Evolutionary conservation across 2,888 invertebrate species (phyloP).

Genomic region (Hypolimnas misippus): DNA sequence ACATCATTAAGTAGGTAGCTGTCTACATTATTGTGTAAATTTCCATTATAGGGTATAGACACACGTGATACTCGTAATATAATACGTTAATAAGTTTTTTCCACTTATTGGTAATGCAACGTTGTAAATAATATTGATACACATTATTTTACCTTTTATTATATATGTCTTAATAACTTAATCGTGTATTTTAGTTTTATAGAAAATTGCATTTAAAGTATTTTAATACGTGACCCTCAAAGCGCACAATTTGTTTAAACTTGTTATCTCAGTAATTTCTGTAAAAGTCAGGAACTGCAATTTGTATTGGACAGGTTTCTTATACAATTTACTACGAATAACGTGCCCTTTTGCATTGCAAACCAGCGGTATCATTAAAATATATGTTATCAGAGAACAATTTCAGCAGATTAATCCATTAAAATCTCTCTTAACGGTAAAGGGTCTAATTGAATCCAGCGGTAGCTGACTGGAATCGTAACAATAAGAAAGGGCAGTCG

Average conservation of each 20-base stretch:
- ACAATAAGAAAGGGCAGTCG: conserved; percentile 71
- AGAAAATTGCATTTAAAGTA: background rate
- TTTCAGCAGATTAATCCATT: conserved; percentile 53
- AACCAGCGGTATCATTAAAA: background rate
- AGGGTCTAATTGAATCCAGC: conserved; percentile 72
- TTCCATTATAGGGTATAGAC: background rate
- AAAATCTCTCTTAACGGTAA: conserved; percentile 65
- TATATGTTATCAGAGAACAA: conserved; percentile 1
- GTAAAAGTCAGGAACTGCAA: background rate
- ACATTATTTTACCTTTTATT: too few relatives aligned
- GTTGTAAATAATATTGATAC: too few relatives aligned
- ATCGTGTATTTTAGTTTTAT: too few relatives aligned
- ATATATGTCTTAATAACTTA: too few relatives aligned
- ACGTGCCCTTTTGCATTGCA: background rate
- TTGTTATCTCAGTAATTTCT: background rate
- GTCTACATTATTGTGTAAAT: conserved; percentile 2
- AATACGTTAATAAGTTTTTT: background rate
- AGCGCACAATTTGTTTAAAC: background rate
- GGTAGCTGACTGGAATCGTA: conserved; percentile 68
- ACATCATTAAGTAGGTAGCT: background rate
- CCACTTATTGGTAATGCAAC: background rate
- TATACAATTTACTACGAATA: conserved; percentile 8
- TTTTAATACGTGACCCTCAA: too few relatives aligned
- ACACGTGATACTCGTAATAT: background rate
- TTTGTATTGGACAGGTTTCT: conserved; percentile 1